phyloP scores from a whole-genome alignment of 2,888 invertebrate genomes.

The Amiota communis region DNA sequence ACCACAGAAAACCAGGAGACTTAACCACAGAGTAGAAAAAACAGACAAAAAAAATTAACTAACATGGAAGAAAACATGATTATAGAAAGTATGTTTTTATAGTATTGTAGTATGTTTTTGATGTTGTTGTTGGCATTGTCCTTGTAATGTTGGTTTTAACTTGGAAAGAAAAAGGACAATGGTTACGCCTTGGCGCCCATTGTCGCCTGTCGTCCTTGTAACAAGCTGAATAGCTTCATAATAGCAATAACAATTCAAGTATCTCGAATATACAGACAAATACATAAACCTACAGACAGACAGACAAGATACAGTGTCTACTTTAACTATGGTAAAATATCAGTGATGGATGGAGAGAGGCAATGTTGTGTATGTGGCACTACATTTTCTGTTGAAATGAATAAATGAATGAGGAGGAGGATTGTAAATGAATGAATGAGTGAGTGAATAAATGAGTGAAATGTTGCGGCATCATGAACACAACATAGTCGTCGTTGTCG shows the following conservation, averaged over 20 bases:
- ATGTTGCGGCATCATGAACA: no score
- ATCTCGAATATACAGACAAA: neutral
- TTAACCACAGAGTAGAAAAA: no score
- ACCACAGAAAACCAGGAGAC: neutral
- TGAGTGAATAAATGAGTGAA: no score
- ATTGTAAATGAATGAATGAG: no score
- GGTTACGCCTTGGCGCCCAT: slow-evolving; percentile 3
- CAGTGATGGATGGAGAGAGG: no score
- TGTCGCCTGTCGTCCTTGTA: neutral
- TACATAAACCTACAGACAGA: neutral
- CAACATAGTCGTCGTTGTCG: no score
- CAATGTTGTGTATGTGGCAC: no score
- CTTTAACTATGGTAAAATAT: neutral
- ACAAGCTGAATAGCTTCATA: slow-evolving; percentile 22
- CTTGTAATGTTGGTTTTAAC: slow-evolving; percentile 2
- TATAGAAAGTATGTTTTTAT: neutral
- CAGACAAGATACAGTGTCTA: neutral
- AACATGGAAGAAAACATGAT: neutral
- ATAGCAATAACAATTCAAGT: slow-evolving; percentile 22
- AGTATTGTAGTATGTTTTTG: slow-evolving; percentile 2
- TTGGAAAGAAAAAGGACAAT: slow-evolving; percentile 13
- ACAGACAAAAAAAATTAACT: no score
- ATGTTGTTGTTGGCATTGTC: neutral
- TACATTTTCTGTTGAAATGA: no score
- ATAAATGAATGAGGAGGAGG: no score